A percentile compares a stretch with the other conserved stretches of the same genome.
Conservation (phyloP, 2,797 vertebrate genomes). For the Sphenodon punctatus region DNA sequence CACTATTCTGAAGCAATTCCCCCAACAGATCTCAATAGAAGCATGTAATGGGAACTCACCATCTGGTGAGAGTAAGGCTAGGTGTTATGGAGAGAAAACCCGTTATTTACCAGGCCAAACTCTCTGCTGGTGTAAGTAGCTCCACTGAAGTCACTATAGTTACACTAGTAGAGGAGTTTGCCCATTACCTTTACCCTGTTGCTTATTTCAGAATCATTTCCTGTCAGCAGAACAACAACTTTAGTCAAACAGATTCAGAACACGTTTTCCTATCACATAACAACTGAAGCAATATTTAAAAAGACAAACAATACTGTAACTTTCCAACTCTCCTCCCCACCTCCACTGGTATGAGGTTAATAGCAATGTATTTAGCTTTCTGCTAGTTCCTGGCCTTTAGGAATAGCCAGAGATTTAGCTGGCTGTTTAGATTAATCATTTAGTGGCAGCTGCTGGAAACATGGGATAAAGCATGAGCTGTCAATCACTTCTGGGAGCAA, state of each 20-base stretch:
- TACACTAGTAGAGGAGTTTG: not conserved
- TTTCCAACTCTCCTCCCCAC: not conserved
- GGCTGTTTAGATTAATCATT: slow-evolving; percentile 28
- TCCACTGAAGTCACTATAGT: not conserved
- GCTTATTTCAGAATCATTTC: not conserved
- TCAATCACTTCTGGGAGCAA: slow-evolving; percentile 38
- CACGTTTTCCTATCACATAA: no score
- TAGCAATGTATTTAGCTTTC: slow-evolving; percentile 38
- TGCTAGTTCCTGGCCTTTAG: slow-evolving; percentile 31
- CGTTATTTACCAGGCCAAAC: not conserved
- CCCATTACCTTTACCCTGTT: not conserved
- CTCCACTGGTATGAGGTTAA: slow-evolving; percentile 36
- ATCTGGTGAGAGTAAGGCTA: not conserved
- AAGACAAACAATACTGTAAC: not conserved
- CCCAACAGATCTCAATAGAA: not conserved
- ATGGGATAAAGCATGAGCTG: not conserved
- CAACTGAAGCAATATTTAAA: not conserved
- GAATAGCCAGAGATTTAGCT: slow-evolving; percentile 44
- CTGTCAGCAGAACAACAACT: not conserved
- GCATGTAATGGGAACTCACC: not conserved
- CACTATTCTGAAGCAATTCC: slow-evolving; percentile 1
- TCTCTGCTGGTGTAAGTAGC: not conserved
- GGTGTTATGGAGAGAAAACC: not conserved
- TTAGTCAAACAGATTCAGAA: not conserved
- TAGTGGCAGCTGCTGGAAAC: slow-evolving; percentile 27